phyloP scores from a whole-genome alignment of 1,140 invertebrate genomes.

The Solen grandis region DNA sequence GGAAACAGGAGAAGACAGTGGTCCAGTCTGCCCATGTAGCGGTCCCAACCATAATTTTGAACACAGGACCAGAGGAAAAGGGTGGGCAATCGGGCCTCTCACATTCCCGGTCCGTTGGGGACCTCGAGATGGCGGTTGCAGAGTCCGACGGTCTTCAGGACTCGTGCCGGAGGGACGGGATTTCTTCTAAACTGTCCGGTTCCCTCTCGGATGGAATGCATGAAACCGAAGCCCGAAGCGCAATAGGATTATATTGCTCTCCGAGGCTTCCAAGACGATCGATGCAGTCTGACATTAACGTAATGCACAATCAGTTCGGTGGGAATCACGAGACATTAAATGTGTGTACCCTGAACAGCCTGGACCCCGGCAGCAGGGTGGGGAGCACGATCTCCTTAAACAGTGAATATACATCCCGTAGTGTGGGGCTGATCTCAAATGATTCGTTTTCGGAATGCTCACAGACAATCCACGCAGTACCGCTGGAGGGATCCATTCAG shows the following conservation, averaged over 20 bases:
- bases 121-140: slow-evolving; percentile 15
- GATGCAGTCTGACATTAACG: not conserved
- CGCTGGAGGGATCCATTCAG: slow-evolving; percentile 27
- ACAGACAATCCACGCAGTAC: not conserved
- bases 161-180: not conserved
- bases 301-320: slow-evolving; percentile 14
- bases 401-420: slow-evolving; percentile 46
- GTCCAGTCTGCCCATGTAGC: not conserved
- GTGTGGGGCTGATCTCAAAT: slow-evolving; percentile 49
- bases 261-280: slow-evolving; percentile 26
- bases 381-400: slow-evolving; percentile 46
- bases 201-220: slow-evolving; percentile 33
- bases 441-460: slow-evolving; percentile 44
- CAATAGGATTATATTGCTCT: slow-evolving; percentile 50
- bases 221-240: slow-evolving; percentile 2
- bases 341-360: slow-evolving; percentile 17
- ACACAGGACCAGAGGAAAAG: slow-evolving; percentile 11
- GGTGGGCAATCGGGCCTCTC: not conserved
- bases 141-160: slow-evolving; percentile 12
- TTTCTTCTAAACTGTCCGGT: slow-evolving; percentile 24
- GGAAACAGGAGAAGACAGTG: not conserved
- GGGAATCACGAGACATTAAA: slow-evolving; percentile 31
- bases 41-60: slow-evolving; percentile 47
- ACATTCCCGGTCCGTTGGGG: slow-evolving; percentile 45
- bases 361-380: slow-evolving; percentile 41